These are phyloP conservation scores for Sesamia inferens DNA, from an alignment of 2,888 invertebrate genomes.

Conservation along the genomic window DNA sequence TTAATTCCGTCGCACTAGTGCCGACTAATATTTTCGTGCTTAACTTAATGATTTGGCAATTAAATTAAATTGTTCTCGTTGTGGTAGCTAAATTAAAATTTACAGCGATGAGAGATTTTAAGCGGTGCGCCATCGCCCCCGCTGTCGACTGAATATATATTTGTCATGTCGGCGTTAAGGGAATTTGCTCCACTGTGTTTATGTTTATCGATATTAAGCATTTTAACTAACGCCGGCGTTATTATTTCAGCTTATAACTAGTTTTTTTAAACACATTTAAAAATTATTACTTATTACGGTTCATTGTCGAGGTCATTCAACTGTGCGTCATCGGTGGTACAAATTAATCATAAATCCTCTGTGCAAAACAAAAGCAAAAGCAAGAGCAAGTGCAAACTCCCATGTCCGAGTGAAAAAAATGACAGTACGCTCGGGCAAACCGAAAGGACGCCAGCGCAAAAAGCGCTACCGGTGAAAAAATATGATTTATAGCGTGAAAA, in stretches of 20 bases:
- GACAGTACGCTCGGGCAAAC: conserved; percentile 87
- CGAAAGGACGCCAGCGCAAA: conserved; percentile 87
- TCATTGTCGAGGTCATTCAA: conserved; percentile 73
- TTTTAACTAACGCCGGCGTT: conserved; percentile 57
- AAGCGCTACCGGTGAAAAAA: conserved; percentile 89
- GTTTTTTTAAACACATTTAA: conserved; percentile 39
- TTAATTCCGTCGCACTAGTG: conserved; percentile 86
- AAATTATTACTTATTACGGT: conserved; percentile 41
- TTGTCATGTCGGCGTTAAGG: conserved; percentile 73
- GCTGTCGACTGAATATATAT: conserved; percentile 67
- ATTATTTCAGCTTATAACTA: conserved; percentile 41
- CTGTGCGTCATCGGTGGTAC: conserved; percentile 70
- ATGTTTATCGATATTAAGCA: conserved; percentile 62
- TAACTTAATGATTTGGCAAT: conserved; percentile 90
- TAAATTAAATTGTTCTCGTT: conserved; percentile 89
- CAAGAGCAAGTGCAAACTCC: conserved; percentile 85
- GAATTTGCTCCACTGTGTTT: conserved; percentile 68
- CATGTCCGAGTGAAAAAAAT: conserved; percentile 88
- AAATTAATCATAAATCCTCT: conserved; percentile 85
- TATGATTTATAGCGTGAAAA: conserved; percentile 90
- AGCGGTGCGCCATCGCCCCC: conserved; percentile 73
- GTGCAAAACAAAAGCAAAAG: conserved; percentile 86
- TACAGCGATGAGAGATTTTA: conserved; percentile 84
- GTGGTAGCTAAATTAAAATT: conserved; percentile 89
- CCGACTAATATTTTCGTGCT: conserved; percentile 88